Base-by-base conservation (phyloP, 2,888 invertebrate species). In the Papilio elwesi region DNA sequence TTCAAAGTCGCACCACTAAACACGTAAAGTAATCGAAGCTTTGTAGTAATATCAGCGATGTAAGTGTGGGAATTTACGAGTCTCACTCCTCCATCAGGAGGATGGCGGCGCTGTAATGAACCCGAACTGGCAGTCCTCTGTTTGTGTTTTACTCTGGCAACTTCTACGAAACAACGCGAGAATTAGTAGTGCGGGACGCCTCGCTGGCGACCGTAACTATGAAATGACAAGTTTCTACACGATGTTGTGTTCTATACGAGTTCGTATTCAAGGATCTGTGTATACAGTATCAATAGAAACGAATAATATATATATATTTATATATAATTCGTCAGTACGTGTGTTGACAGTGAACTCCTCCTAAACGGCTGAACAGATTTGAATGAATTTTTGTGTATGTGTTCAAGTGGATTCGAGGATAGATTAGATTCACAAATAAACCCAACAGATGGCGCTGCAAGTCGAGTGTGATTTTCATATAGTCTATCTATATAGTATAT, bases 81-180 rank as follows among this genome's bases (percentile, higher is more conserved):
- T n/a, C 12, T 26, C 7, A 6, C 8, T 38, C 36, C 38, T 5
- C n/a, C n/a, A n/a, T n/a, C n/a, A n/a, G n/a, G n/a, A n/a, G n/a
- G 15, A 15, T n/a, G n/a, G 59, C 38, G 8, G 43, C 9, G 43
- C 43, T 62, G 53, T 68, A 64, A 53, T 64, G 52, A 70, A 53
- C 63, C 47, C 16, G 13, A 15, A 13, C 69, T 9, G 6, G 8
- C 64, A 16, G 8, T 9, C 48, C n/a, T 26, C 13, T 70, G 70
- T 64, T 70, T 70, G 64, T 64, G 53, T 70, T 70, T 13, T 43
- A 38, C 70, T 64, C 48, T 48, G 48, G 12, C 64, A 36, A 55
- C 49, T 63, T 52, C n/a, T 4, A 63, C 63, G n/a, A 70, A 62
- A 57, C 43, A 63, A 43, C 47, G n/a, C 16, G 36, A 26, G 47